Evolutionary conservation across 64 coral and sea anemone species (phyloP), one percentile per base, ranked within the genome.

Genomic region (Pachyseris speciosa): DNA sequence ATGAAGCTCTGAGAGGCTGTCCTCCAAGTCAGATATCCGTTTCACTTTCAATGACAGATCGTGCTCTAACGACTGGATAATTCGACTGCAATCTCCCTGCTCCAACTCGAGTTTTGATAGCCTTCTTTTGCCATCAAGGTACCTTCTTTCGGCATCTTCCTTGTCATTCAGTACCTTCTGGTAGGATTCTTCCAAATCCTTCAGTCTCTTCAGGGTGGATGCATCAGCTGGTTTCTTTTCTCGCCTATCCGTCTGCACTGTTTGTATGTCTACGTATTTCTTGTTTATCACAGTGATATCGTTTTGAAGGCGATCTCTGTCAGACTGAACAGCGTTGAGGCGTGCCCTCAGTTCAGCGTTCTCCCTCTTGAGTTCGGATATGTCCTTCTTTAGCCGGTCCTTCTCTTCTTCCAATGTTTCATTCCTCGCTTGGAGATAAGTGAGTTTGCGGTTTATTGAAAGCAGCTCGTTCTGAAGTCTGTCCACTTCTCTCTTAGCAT

Each of bases 381-480:
- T 71, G 2, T 93, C 86, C 15, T 89, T 95, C 67, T 92, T 92
- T 22, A 98, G 27, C 74, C 93, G 96, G 61, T 95, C 96, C 32
- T 95, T 95, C 17, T 98, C 96, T 36, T 91, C 89, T 59, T 98
- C 96, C 4, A 88, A 32, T 34, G 69, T 72, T 64, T 95, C 71
- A 45, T 95, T 92, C 36, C 93, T 75, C 19, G 93, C 88, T 75
- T 95, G 84, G 8, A 98, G 68, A 78, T 89, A 90, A 1, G 92
- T 84, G 32, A 95, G 45, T 66, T 89, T 91, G 58, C 94, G 89
- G 49, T 95, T 95, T 5, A 92, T 67, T 29, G 86, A 89, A 33
- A 94, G 68, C 42, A 98, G 48, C 64, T 98, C 96, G 60, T 92
- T 95, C 73, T 98, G 93, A 37, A 98, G 85, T 34, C 67, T 92